Conservation (phyloP, 2,113 vertebrate genomes). For the Macroglossus sobrinus region DNA sequence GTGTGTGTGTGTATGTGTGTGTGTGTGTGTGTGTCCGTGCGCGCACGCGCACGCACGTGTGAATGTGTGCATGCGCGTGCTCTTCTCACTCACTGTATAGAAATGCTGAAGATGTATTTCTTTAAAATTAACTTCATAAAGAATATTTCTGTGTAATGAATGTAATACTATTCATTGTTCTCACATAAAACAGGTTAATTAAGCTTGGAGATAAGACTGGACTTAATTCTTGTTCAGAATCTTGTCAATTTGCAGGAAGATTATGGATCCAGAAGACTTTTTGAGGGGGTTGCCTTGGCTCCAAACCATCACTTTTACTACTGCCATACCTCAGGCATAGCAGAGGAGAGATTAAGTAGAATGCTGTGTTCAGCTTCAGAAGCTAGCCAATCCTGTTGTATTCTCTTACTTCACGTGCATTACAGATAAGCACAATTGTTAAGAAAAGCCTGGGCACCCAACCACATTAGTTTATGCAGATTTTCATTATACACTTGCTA, state of each 20-base stretch:
- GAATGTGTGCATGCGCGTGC: too few relatives aligned
- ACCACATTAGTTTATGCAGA: neutral
- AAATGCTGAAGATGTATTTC: neutral
- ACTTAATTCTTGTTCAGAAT: neutral
- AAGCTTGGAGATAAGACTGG: neutral
- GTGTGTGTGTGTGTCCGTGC: too few relatives aligned
- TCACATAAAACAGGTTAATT: neutral
- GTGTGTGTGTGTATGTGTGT: neutral
- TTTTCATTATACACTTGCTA: neutral
- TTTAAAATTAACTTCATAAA: constrained; percentile 20
- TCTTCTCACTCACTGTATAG: neutral
- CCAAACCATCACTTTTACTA: neutral
- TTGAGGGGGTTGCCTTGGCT: neutral
- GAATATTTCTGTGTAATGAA: neutral
- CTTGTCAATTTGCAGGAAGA: neutral
- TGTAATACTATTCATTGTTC: neutral
- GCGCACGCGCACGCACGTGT: rapidly evolving
- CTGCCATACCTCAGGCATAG: neutral
- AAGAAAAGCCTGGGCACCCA: neutral
- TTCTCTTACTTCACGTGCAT: neutral
- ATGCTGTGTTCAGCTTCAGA: neutral
- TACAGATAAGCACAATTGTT: neutral
- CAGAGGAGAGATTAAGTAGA: neutral
- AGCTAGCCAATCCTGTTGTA: neutral
- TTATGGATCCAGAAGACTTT: neutral